Base-by-base conservation (phyloP, 2,888 invertebrate species). In the Neria commutata region DNA sequence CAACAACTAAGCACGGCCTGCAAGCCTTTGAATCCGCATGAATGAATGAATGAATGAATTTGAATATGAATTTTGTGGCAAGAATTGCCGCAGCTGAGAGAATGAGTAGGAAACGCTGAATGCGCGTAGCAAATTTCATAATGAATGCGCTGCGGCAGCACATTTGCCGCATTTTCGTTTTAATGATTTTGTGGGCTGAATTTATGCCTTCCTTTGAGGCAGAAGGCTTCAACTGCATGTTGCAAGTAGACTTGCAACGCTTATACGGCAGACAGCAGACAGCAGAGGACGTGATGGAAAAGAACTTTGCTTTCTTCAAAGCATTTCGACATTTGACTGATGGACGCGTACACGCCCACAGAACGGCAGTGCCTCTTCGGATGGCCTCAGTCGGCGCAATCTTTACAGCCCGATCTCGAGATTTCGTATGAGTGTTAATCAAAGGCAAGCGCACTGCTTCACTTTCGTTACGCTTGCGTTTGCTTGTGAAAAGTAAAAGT, bases 181-280 rank as follows among this genome's bases (percentile, higher is more conserved):
- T 11, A 29, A 29, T 29, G 6, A 29, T 8, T 55, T 40, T 23
- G 57, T 60, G 48, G 57, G 60, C 61, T 63, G 67, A 61, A 71
- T 71, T 71, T 71, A 71, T 73, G 73, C 73, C 75, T 72, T 72
- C 71, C 71, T 72, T 73, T 47, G 17, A 25, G 11, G 49, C 16
- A 11, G 46, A n/a, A 29, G 48, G 0, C 14, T 8, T 14, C 16
- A 40, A 16, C 8, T 42, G 16, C 45, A 8, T 45, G 21, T 26
- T 11, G n/a, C 48, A 29, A 8, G 29, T 11, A 29, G 11, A 11
- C 11, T 11, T 29, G 6, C 29, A 11, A 11, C 29, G 11, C 11
- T 29, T 8, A 29, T 29, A 11, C 29, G 6, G 11, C 11, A 11
- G 6, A 29, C 29, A 29, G 29, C 11, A n/a, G n/a, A n/a, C n/a